A percentile compares a stretch with the other conserved stretches of the same genome.
These are phyloP conservation scores for Pemphredon lugubris DNA, from an alignment of 2,888 invertebrate genomes.

Conservation along the genomic window DNA sequence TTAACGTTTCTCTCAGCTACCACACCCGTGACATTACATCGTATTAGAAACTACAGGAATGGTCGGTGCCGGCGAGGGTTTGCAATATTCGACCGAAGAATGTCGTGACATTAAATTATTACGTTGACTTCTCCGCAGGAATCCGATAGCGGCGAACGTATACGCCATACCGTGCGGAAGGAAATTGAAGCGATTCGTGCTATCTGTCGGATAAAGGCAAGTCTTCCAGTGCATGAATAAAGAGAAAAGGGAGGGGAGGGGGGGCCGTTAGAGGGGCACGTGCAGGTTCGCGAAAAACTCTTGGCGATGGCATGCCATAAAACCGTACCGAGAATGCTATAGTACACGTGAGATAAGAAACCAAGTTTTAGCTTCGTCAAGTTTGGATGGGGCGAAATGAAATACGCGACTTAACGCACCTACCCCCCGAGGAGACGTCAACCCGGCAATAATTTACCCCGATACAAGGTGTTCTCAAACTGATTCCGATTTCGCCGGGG, in stretches of 20 bases:
- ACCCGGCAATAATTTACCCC: neutral
- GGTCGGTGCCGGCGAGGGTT: neutral
- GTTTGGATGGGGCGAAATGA: slow-evolving; percentile 9
- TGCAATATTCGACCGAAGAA: neutral
- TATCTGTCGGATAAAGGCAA: slow-evolving; percentile 46
- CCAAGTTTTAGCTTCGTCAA: slow-evolving; percentile 25
- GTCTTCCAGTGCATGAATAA: slow-evolving; percentile 26
- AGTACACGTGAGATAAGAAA: slow-evolving; percentile 27
- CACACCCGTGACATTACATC: no score
- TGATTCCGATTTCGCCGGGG: no score
- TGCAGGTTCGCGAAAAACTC: slow-evolving; percentile 26
- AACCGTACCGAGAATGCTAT: slow-evolving; percentile 22
- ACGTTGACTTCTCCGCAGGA: slow-evolving; percentile 18
- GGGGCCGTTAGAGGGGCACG: neutral
- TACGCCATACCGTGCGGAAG: slow-evolving; percentile 29
- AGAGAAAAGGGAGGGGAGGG: slow-evolving; percentile 17
- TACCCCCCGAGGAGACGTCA: neutral
- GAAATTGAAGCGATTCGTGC: slow-evolving; percentile 46
- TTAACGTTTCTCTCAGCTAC: no score
- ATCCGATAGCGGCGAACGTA: slow-evolving; percentile 23
- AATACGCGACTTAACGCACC: neutral
- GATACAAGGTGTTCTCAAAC: no score
- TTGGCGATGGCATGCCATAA: slow-evolving; percentile 42
- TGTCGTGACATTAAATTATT: slow-evolving; percentile 38
- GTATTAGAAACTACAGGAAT: neutral